These are phyloP conservation scores for Tethya wilhelma DNA, from an alignment of 37 sponge, comb jelly and placozoan genomes.

Conservation along the genomic window DNA sequence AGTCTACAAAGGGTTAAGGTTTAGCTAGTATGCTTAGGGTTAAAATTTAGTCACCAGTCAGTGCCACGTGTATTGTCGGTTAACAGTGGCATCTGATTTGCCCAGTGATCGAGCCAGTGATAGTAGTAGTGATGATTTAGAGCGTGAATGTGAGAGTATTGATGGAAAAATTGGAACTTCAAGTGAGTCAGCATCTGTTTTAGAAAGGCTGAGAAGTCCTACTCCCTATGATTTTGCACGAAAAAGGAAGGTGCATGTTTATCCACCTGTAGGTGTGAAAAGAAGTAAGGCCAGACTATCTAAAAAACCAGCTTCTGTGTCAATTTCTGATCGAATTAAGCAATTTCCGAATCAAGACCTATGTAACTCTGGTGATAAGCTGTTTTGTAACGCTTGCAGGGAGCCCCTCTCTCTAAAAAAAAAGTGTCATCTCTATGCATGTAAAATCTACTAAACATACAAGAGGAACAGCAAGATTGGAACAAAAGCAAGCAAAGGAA, in stretches of 20 bases:
- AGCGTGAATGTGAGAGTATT: too few relatives aligned
- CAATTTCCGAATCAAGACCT: background rate
- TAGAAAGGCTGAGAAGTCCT: conserved; percentile 1
- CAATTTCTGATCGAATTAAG: too few relatives aligned
- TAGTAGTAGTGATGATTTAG: background rate
- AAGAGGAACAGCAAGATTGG: background rate
- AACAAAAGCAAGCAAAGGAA: background rate
- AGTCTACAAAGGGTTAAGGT: too few relatives aligned
- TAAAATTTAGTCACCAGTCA: too few relatives aligned
- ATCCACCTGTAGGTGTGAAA: background rate
- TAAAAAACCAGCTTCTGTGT: too few relatives aligned
- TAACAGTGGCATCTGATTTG: too few relatives aligned
- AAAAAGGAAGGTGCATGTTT: too few relatives aligned
- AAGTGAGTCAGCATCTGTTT: background rate
- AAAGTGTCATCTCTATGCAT: background rate
- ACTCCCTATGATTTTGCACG: background rate
- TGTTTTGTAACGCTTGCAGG: conserved; percentile 3
- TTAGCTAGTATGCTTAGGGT: too few relatives aligned
- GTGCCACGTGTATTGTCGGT: too few relatives aligned
- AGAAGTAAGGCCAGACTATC: background rate
- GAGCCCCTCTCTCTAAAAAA: background rate
- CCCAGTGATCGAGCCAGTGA: background rate
- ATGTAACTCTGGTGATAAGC: background rate
- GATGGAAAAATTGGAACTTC: too few relatives aligned
- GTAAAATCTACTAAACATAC: background rate